phyloP scores from a whole-genome alignment of 1,140 invertebrate genomes.

The Lamellibrachia luymesi region DNA sequence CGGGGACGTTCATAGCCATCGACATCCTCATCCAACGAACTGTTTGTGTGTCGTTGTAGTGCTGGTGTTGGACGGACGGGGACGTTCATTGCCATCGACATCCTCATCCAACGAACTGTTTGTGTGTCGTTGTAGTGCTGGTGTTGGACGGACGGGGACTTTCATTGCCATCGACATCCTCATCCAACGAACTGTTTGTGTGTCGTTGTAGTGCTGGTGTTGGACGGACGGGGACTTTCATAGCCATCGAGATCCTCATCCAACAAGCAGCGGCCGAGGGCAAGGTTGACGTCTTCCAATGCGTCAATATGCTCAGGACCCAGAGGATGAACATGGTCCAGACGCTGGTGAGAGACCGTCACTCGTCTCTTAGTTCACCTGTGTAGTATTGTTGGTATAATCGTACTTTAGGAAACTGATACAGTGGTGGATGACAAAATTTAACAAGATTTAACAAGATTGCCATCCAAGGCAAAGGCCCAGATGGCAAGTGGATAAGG shows the following conservation, averaged over 20 bases:
- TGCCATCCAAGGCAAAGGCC: no score
- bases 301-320: conserved; percentile 20
- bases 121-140: no score
- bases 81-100: no score
- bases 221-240: no score
- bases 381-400: background rate
- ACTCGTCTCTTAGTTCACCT: background rate
- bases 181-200: conserved; percentile 40
- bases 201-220: no score
- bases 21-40: conserved; percentile 72
- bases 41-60: no score
- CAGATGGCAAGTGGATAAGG: background rate
- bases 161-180: conserved; percentile 89
- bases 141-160: conserved; percentile 91
- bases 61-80: no score
- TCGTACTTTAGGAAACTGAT: no score
- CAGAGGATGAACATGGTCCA: conserved; percentile 22
- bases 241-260: conserved; percentile 75
- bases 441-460: no score
- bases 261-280: conserved; percentile 63
- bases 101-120: no score
- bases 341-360: conserved; percentile 12
- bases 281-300: conserved; percentile 20
- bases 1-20: conserved; percentile 87
- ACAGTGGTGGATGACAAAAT: no score